Percentiles rank a stretch among this genome's conserved stretches.
phyloP scores from a whole-genome alignment of 2,113 vertebrate species.

The Etia nguti region DNA sequence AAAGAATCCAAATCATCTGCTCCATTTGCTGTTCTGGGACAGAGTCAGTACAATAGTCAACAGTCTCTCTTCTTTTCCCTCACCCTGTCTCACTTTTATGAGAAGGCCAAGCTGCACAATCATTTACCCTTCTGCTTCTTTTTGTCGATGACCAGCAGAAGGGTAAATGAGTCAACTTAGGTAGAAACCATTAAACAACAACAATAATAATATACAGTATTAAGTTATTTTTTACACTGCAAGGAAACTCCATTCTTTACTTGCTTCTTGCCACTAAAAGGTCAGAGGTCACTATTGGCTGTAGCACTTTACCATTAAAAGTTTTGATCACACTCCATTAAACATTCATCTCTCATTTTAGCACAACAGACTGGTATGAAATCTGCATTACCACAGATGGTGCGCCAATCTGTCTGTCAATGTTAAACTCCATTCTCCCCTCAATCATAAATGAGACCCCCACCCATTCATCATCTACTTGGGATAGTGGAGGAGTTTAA shows the following conservation, averaged over 20 bases:
- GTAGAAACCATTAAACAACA: neutral
- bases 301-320: neutral
- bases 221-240: neutral
- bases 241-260: rapidly evolving
- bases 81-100: neutral
- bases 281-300: neutral
- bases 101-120: neutral
- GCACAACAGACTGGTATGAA: neutral
- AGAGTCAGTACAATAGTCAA: neutral
- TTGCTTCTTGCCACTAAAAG: neutral
- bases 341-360: neutral
- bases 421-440: neutral
- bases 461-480: rapidly evolving
- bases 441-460: neutral
- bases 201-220: neutral
- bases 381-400: neutral
- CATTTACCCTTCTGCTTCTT: neutral
- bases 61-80: neutral
- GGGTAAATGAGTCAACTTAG: neutral
- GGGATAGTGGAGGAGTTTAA: neutral
- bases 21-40: slow-evolving; percentile 1
- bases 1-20: slow-evolving; percentile 36
- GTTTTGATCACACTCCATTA: neutral
- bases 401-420: neutral
- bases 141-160: neutral